A percentile compares a stretch with the other conserved stretches of the same genome.
Evolutionary conservation across 92 coral and sea anemone genomes (phyloP).

Genomic region (Palythoa grandiflora): DNA sequence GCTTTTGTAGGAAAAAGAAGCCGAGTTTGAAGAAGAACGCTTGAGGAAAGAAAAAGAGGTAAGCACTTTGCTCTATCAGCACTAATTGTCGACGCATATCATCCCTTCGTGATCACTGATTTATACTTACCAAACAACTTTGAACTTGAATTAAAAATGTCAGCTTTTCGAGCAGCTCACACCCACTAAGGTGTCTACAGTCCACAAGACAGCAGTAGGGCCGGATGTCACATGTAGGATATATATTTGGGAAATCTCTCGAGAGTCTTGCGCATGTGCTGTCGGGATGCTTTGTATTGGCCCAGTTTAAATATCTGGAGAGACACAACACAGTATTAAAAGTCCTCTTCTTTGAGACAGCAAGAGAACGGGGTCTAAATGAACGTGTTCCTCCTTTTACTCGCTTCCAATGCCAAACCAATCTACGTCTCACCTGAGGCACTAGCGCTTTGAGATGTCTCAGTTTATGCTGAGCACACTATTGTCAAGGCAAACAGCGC

Average conservation of each 20-base stretch:
- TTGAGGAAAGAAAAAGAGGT: conserved; percentile 75
- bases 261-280: no score
- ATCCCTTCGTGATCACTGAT: background rate
- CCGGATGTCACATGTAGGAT: no score
- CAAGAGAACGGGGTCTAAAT: conserved; percentile 6
- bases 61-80: background rate
- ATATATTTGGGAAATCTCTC: no score
- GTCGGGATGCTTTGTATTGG: background rate
- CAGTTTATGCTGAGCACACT: conserved; percentile 46
- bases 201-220: no score
- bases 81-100: background rate
- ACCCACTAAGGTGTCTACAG: no score
- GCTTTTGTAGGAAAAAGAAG: conserved; percentile 62
- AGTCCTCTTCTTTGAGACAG: conserved; percentile 44
- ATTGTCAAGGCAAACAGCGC: conserved; percentile 20
- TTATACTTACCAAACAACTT: background rate
- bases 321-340: conserved; percentile 51
- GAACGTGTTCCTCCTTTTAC: conserved; percentile 44
- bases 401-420: conserved; percentile 26
- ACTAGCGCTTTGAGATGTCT: conserved; percentile 47
- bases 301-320: conserved; percentile 4
- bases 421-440: background rate
- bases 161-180: no score
- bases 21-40: conserved; percentile 69
- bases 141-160: no score